Base-by-base conservation (phyloP, 1,140 invertebrate species). In the Brachionus sp. region DNA sequence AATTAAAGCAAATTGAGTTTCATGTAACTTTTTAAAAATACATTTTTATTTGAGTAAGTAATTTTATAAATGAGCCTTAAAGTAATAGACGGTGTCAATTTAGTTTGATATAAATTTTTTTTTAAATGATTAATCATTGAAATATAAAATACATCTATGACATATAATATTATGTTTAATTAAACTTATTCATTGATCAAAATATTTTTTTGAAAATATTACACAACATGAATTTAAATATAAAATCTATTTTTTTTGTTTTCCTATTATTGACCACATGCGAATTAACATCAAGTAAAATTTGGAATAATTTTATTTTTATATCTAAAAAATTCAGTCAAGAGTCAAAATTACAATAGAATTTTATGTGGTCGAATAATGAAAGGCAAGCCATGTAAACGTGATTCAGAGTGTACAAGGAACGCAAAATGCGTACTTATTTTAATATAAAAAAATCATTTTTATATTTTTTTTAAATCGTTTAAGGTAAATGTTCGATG, bases 401-500 rank as follows among this genome's bases (percentile, higher is more conserved):
- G 64, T n/a, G 13, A 66, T 33, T 66, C 64, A n/a, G 64, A 66
- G n/a, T 66, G 64, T 25, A 66, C 1, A 1, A 37, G 29, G 7
- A 25, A 33, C 13, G 25, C 64, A 12, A 66, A 66, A 66, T 66
- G 64, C 64, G 64, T 66, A 66, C 2, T 66, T 12, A 33, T 33
- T 37, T 66, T 9, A n/a, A 5, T 19, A 23, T 9, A 9, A 19
- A n/a, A 29, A 13, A 2, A 29, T 66, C n/a, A 12, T 33, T 66
- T 66, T 66, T 12, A 64, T 66, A 66, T 13, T 33, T 37, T 66
- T n/a, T n/a, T 33, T 29, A 66, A 29, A 12, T 66, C 13, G 10
- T 25, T 64, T 9, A 25, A 66, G 64, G 33, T 66, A 66, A 66
- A 66, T 66, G 64, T 66, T 66, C 25, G 64, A 66, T 66, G 64